These are phyloP conservation scores for Heliconius congener DNA, from an alignment of 1,140 invertebrate genomes.

Conservation along the genomic window DNA sequence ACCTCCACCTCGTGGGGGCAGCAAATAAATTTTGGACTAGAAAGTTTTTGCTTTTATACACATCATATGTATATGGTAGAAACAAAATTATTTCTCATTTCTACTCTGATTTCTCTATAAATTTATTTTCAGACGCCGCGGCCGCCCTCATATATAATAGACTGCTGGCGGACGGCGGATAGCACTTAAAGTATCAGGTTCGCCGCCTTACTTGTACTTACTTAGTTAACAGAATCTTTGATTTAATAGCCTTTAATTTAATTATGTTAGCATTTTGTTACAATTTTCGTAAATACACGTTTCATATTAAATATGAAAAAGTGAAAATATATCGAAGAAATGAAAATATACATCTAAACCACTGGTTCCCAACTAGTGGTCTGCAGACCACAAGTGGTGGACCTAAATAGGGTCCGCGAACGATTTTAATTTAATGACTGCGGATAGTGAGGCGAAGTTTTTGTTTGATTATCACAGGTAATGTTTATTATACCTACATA, in stretches of 20 bases:
- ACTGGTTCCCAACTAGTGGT: no score
- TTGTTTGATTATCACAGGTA: no score
- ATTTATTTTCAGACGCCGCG: not conserved
- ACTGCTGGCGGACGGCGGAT: slow-evolving; percentile 7
- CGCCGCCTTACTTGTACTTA: not conserved
- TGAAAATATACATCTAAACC: no score
- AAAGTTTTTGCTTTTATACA: no score
- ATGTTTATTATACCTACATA: no score
- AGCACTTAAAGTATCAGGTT: slow-evolving; percentile 29
- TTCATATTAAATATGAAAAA: not conserved
- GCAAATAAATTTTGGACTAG: no score
- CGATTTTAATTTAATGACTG: no score
- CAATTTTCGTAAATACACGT: not conserved
- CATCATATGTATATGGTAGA: not conserved
- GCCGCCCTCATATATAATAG: not conserved
- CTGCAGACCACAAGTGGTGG: no score
- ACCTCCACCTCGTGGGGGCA: no score
- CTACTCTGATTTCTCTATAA: not conserved
- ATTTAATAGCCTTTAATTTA: not conserved
- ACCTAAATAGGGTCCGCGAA: no score
- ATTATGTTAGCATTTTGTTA: not conserved
- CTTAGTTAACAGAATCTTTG: slow-evolving; percentile 2
- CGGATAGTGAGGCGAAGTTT: no score
- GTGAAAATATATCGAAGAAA: no score
- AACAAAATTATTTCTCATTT: not conserved